Conservation (phyloP, 2,113 vertebrate species). For the Trogon surrucura region DNA sequence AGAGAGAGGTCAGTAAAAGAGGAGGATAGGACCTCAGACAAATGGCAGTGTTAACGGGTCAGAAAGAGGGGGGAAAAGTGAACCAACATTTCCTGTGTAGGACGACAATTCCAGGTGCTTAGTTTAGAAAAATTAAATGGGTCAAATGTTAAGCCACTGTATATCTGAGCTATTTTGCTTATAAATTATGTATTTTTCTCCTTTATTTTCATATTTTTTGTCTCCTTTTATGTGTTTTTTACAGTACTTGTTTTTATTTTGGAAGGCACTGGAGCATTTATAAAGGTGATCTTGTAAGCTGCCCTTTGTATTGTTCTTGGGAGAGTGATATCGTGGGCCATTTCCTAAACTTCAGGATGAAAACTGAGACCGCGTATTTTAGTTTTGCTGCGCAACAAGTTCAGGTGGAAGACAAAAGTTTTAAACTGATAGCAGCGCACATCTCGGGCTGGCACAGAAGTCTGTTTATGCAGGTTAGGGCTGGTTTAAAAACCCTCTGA, state of each 20-base stretch:
- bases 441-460: slow-evolving; percentile 25
- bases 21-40: background rate
- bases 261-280: background rate
- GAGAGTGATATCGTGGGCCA: background rate
- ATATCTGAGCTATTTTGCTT: background rate
- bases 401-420: slow-evolving; percentile 3
- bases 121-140: background rate
- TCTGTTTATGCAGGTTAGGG: slow-evolving; percentile 68
- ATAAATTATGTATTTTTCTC: background rate
- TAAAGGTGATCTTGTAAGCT: background rate
- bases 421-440: slow-evolving; percentile 24
- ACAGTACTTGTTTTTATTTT: background rate
- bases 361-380: background rate
- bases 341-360: background rate
- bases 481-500: slow-evolving; percentile 73
- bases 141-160: background rate
- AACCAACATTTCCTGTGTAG: background rate
- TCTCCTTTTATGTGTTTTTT: background rate
- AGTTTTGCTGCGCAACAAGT: background rate
- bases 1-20: background rate
- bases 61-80: background rate
- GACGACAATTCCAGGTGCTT: background rate
- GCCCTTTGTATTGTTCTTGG: background rate
- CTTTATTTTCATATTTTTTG: background rate
- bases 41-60: background rate